A percentile compares a stretch with the other conserved stretches of the same genome.
Conservation (phyloP, 2,797 vertebrate species). For the Aphelocoma californica region DNA sequence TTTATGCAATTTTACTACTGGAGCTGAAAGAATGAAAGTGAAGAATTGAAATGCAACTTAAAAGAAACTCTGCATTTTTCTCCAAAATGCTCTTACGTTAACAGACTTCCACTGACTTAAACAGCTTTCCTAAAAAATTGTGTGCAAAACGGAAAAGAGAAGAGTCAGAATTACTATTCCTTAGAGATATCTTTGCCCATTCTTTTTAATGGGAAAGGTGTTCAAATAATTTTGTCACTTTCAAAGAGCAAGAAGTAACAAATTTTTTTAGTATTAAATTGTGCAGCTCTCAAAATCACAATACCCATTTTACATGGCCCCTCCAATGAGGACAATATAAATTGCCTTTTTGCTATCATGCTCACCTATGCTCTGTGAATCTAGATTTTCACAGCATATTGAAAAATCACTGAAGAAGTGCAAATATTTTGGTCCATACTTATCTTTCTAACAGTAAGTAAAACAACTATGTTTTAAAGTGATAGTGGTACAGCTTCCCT, state of each 20-base stretch:
- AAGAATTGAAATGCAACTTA: background rate
- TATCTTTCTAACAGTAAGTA: background rate
- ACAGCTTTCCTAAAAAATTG: background rate
- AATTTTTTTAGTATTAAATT: background rate
- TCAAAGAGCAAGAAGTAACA: background rate
- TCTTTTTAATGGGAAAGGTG: background rate
- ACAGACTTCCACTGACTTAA: background rate
- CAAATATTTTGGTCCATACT: background rate
- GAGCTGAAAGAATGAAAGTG: background rate
- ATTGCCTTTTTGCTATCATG: background rate
- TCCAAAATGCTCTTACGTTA: background rate
- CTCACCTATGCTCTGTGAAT: background rate
- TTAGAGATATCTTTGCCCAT: background rate
- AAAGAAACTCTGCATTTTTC: slow-evolving; percentile 4
- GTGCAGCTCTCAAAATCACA: background rate
- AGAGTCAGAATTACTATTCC: background rate
- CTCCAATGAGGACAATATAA: background rate
- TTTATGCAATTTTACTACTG: background rate
- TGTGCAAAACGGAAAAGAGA: background rate
- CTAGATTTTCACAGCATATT: background rate
- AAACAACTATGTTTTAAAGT: background rate
- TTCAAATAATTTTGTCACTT: background rate
- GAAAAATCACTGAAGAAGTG: background rate
- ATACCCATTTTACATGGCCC: background rate
- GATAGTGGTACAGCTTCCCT: background rate